A percentile compares a stretch with the other conserved stretches of the same genome.
These are phyloP conservation scores for Lamproptera curius DNA, from an alignment of 2,888 invertebrate genomes.

Conservation along the genomic window DNA sequence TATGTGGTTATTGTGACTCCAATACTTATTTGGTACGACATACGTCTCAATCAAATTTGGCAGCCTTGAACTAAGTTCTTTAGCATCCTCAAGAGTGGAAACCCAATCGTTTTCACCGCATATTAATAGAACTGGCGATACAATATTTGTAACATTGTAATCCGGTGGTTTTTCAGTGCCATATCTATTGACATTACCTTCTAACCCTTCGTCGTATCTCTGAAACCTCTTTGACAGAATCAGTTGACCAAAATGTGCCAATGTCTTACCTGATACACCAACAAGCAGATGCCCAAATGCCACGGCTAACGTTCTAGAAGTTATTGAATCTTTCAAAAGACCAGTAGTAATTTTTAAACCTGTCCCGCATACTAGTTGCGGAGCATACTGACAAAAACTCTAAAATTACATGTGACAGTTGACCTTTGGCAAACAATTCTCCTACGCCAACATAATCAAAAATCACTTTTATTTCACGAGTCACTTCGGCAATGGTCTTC, in stretches of 20 bases:
- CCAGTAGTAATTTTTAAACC: conserved; percentile 78
- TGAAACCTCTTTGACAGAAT: conserved; percentile 48
- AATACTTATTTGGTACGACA: conserved; percentile 70
- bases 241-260: conserved; percentile 76
- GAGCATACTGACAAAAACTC: conserved; percentile 50
- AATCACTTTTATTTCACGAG: conserved; percentile 35
- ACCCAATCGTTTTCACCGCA: conserved; percentile 79
- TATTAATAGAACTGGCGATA: conserved; percentile 57
- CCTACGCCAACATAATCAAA: conserved; percentile 65
- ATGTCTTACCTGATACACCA: conserved; percentile 66
- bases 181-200: conserved; percentile 51
- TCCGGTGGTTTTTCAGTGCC: conserved; percentile 47
- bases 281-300: conserved; percentile 73
- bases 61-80: conserved; percentile 69
- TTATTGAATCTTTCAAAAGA: conserved; percentile 70
- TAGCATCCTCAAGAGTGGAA: conserved; percentile 76
- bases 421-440: conserved; percentile 81
- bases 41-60: conserved; percentile 78
- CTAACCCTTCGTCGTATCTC: conserved; percentile 54
- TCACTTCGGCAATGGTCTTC: conserved; percentile 33
- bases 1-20: conserved; percentile 65
- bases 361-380: conserved; percentile 75
- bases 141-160: conserved; percentile 51
- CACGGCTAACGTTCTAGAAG: conserved; percentile 69
- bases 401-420: conserved; percentile 56